phyloP scores from a whole-genome alignment of 2,797 vertebrate genomes.

The Erithacus rubecula region DNA sequence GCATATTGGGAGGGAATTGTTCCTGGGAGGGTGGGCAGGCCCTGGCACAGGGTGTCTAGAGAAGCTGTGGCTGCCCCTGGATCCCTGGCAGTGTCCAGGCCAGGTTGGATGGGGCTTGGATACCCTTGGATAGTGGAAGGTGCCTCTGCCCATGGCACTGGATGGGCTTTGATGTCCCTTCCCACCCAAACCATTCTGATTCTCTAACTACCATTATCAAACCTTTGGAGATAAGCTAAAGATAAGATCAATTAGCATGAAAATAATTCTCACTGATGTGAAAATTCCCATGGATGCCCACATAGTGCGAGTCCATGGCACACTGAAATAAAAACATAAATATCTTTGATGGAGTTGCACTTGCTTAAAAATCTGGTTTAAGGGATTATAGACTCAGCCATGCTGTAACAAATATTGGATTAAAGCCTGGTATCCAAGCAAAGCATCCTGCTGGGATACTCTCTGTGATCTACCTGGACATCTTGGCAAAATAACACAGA shows the following conservation, averaged over 20 bases:
- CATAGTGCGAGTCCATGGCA: not conserved
- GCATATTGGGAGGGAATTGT: not conserved
- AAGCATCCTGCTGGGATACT: not conserved
- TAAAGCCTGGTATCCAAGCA: not conserved
- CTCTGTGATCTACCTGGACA: not conserved
- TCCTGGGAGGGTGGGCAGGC: not conserved
- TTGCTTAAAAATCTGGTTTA: not conserved
- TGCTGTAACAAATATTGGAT: not conserved
- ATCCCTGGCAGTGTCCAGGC: not conserved
- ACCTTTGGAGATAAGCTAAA: not conserved
- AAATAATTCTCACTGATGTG: not conserved
- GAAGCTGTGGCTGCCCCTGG: not conserved
- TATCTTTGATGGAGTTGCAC: not conserved
- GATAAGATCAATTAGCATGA: not conserved
- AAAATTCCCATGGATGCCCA: not conserved
- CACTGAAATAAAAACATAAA: not conserved
- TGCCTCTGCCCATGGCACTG: not conserved
- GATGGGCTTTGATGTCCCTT: accelerated
- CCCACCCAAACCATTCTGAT: not conserved
- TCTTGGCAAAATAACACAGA: not conserved
- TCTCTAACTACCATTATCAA: not conserved
- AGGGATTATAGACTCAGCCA: not conserved
- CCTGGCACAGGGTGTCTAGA: not conserved
- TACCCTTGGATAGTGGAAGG: accelerated
- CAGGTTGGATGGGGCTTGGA: not conserved